Evolutionary conservation across 2,888 invertebrate genomes (phyloP).

Genomic region (Epinotia ramella): DNA sequence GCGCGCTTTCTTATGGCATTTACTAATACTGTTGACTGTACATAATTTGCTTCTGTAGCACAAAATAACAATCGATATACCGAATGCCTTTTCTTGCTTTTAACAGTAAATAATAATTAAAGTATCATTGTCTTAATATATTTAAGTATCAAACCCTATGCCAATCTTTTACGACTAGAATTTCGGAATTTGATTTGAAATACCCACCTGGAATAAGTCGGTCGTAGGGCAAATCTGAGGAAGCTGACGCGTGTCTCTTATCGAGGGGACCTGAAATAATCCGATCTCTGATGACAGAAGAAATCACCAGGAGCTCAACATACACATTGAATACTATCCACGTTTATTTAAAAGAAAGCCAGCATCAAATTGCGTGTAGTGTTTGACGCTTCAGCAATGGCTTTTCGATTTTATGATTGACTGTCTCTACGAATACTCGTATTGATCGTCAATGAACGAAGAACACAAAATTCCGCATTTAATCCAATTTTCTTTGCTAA

Average conservation of each 20-base stretch:
- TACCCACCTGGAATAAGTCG: constrained; percentile 19
- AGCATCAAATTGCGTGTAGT: background rate
- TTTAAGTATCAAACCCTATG: background rate
- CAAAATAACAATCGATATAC: background rate
- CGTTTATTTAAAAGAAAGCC: background rate
- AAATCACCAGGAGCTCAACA: background rate
- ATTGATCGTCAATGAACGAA: no score
- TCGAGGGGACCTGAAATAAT: constrained; percentile 14
- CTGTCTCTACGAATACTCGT: no score
- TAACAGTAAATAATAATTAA: background rate
- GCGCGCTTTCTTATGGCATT: no score
- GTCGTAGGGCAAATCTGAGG: constrained; percentile 1
- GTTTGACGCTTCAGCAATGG: background rate
- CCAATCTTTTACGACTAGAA: background rate
- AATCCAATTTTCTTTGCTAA: background rate
- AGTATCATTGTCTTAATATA: background rate
- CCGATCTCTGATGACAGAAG: constrained; percentile 8
- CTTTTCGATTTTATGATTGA: background rate
- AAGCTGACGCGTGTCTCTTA: constrained; percentile 6
- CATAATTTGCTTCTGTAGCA: background rate
- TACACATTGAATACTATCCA: background rate
- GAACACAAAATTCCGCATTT: background rate
- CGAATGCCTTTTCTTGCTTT: background rate
- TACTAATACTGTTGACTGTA: background rate
- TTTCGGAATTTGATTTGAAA: constrained; percentile 6